These are phyloP conservation scores for Oreonectes daqikongensis DNA, from an alignment of 2,797 vertebrate species.

Conservation along the genomic window DNA sequence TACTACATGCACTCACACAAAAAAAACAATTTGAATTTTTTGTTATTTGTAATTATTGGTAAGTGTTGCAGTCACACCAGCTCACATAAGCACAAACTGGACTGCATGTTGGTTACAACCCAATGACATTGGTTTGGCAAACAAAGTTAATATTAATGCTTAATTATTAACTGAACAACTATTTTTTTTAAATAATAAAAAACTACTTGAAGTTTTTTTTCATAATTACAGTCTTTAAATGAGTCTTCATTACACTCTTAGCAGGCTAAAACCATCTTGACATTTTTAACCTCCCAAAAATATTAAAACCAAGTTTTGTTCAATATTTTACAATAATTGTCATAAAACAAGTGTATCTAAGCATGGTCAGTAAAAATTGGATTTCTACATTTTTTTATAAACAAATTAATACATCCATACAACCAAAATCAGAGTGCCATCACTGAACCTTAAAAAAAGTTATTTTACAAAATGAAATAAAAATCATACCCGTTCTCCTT, in stretches of 20 bases:
- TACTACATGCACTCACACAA: conserved; percentile 49
- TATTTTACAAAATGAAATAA: conserved; percentile 47
- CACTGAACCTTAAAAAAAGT: not conserved
- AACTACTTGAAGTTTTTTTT: not conserved
- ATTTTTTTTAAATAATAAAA: not conserved
- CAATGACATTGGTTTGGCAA: not conserved
- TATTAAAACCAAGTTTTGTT: not conserved
- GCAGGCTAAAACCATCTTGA: not conserved
- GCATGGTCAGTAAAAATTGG: not conserved
- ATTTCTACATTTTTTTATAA: not conserved
- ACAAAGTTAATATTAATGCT: not conserved
- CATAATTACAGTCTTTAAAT: not conserved
- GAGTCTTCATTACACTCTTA: not conserved
- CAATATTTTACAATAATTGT: not conserved
- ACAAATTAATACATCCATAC: not conserved
- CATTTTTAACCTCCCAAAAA: not conserved
- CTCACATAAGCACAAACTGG: not conserved
- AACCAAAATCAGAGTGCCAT: too few species aligned
- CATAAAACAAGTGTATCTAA: not conserved
- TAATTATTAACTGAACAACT: not conserved
- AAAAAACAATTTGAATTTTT: too few species aligned
- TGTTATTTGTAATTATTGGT: not conserved
- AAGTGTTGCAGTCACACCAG: not conserved
- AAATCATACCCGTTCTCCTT: conserved; percentile 93
- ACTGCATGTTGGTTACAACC: not conserved